These are phyloP conservation scores for Pelecanoides urinatrix DNA, from an alignment of 2,113 vertebrate species.

Conservation along the genomic window DNA sequence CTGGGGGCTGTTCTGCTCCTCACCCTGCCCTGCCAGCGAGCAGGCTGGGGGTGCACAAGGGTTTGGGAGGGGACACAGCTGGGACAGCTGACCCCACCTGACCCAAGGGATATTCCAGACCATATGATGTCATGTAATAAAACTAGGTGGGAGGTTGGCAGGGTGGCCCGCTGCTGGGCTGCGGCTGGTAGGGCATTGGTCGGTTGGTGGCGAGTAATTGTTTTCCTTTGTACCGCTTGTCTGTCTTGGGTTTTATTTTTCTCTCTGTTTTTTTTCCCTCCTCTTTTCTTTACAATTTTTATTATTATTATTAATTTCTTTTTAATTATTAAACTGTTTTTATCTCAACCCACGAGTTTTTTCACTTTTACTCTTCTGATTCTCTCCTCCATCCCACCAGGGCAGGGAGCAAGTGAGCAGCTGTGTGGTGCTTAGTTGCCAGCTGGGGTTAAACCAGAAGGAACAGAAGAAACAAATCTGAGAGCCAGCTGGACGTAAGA, in stretches of 20 bases:
- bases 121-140: background rate
- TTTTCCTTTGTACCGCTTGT: background rate
- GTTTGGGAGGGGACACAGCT: background rate
- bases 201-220: background rate
- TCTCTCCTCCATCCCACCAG: background rate
- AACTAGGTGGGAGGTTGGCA: too few species aligned
- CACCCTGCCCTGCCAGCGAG: fast-evolving
- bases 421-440: background rate
- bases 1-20: too few species aligned
- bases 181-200: background rate
- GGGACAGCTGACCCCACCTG: background rate
- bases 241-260: background rate
- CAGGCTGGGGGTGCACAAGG: too few species aligned
- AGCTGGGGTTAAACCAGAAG: background rate
- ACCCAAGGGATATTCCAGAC: background rate
- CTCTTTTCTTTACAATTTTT: background rate
- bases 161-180: background rate
- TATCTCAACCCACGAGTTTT: background rate
- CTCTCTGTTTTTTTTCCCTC: background rate
- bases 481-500: background rate
- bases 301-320: too few species aligned
- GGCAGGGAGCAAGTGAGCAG: background rate
- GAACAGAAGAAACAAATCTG: background rate
- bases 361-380: background rate
- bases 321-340: background rate